These are phyloP conservation scores for Loriculus beryllinus DNA, from an alignment of 2,797 vertebrate species.

Conservation along the genomic window DNA sequence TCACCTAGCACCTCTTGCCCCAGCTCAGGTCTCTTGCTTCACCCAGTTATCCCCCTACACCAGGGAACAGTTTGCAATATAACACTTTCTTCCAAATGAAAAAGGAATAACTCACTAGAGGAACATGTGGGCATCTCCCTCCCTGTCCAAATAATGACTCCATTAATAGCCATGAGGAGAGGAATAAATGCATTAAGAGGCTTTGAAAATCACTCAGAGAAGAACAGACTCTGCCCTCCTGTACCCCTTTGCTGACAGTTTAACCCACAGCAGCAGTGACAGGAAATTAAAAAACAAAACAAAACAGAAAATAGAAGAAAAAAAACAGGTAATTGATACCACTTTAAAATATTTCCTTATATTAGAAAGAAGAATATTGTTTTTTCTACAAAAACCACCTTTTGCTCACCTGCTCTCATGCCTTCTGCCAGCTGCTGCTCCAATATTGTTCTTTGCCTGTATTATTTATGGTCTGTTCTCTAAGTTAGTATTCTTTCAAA, in stretches of 20 bases:
- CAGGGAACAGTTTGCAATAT: not conserved
- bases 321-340: not conserved
- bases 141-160: not conserved
- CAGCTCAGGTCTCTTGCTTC: not conserved
- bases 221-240: not conserved
- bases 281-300: not conserved
- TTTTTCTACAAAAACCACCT: not conserved
- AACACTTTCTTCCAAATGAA: not conserved
- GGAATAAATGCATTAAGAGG: conserved; percentile 31
- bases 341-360: not conserved
- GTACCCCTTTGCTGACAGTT: not conserved
- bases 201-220: conserved; percentile 18
- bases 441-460: not conserved
- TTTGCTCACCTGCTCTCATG: not conserved
- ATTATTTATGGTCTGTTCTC: conserved; percentile 27
- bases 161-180: not conserved
- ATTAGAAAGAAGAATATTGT: not conserved
- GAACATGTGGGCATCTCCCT: not conserved
- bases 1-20: not conserved
- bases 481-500: not conserved
- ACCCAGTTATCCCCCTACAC: not conserved
- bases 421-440: not conserved
- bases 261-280: not conserved
- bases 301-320: not conserved
- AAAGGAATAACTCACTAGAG: not conserved